phyloP scores from a whole-genome alignment of 2,888 invertebrate species.

The Brachypalpus laphriformis region DNA sequence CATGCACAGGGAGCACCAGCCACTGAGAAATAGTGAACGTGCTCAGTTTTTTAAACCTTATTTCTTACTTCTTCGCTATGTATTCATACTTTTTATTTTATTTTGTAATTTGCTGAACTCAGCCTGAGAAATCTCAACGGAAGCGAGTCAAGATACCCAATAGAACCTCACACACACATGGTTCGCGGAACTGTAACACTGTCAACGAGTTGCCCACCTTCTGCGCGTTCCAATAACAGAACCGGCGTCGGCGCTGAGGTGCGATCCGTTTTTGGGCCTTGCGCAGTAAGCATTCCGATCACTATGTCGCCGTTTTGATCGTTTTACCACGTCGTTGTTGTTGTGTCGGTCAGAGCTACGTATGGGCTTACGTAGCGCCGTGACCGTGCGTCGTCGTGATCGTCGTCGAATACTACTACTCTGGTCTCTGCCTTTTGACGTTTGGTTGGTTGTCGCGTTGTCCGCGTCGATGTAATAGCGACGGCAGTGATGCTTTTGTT shows the following conservation, averaged over 20 bases:
- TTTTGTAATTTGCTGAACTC: slow-evolving; percentile 44
- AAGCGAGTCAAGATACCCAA: slow-evolving; percentile 48
- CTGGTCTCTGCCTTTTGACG: slow-evolving; percentile 17
- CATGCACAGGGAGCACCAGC: slow-evolving; percentile 36
- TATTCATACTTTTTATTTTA: slow-evolving; percentile 11
- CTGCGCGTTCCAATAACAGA: slow-evolving; percentile 35
- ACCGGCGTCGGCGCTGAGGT: slow-evolving; percentile 53
- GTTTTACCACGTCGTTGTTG: slow-evolving; percentile 34
- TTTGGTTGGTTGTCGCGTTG: slow-evolving; percentile 30
- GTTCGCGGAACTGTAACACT: slow-evolving; percentile 60
- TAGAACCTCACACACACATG: slow-evolving; percentile 38
- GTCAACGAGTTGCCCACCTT: slow-evolving; percentile 61
- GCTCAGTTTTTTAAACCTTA: slow-evolving; percentile 50
- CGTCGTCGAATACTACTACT: background rate
- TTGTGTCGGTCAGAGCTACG: slow-evolving; percentile 30
- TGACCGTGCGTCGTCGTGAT: slow-evolving; percentile 10
- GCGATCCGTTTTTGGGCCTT: slow-evolving; percentile 58
- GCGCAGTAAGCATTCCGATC: slow-evolving; percentile 64
- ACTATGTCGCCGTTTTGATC: slow-evolving; percentile 44
- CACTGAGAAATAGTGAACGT: slow-evolving; percentile 52
- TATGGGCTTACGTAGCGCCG: slow-evolving; percentile 57
- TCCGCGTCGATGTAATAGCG: slow-evolving; percentile 8
- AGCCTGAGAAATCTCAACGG: slow-evolving; percentile 47
- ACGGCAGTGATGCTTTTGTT: slow-evolving; percentile 18
- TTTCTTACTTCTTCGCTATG: slow-evolving; percentile 13